phyloP scores from a whole-genome alignment of 1,140 invertebrate species.

The Asobara japonica region DNA sequence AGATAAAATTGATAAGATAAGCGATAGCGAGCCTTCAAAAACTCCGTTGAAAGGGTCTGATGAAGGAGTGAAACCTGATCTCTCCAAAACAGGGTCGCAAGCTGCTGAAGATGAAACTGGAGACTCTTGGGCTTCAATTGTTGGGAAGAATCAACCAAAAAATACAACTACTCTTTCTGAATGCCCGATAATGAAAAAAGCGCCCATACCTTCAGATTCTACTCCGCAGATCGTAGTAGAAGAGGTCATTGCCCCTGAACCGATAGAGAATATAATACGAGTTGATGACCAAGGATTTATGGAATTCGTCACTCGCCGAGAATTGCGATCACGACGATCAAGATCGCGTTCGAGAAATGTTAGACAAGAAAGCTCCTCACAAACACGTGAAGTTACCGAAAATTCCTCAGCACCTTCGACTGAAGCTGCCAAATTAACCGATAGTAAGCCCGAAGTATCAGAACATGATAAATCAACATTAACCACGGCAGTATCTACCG shows the following conservation, averaged over 20 bases:
- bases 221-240: conserved; percentile 63
- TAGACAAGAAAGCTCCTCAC: conserved; percentile 31
- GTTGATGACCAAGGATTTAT: conserved; percentile 67
- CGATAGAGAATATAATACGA: conserved; percentile 55
- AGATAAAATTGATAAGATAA: background rate
- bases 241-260: conserved; percentile 43
- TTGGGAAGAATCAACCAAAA: conserved; percentile 42
- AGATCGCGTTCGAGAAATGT: conserved; percentile 60
- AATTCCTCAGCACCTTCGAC: background rate
- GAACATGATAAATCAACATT: no score
- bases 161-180: background rate
- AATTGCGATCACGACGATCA: conserved; percentile 60
- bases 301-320: conserved; percentile 61
- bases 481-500: no score
- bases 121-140: conserved; percentile 49
- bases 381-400: background rate
- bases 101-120: background rate
- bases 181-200: background rate
- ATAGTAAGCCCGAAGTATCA: background rate
- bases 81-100: background rate
- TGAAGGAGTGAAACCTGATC: conserved; percentile 10
- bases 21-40: background rate
- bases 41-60: conserved; percentile 11
- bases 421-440: background rate
- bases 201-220: background rate